These are phyloP conservation scores for Ispidina picta DNA, from an alignment of 2,797 vertebrate species.

Conservation along the genomic window DNA sequence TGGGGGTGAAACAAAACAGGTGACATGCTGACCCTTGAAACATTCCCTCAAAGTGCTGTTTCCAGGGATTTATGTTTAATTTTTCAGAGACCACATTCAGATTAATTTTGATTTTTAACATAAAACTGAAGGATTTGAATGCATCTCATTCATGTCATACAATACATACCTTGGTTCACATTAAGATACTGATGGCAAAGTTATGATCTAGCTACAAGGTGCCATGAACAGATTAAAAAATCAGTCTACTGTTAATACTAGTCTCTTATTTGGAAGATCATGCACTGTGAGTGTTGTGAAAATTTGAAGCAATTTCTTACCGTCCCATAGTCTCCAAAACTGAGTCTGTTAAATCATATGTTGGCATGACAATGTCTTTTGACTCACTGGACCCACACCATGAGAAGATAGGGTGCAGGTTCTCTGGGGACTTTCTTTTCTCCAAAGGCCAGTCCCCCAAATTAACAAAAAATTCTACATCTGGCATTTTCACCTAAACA, in stretches of 20 bases:
- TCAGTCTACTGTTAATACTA: background rate
- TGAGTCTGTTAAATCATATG: constrained; percentile 96
- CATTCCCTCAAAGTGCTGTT: background rate
- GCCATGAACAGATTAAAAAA: background rate
- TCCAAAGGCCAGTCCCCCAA: constrained; percentile 97
- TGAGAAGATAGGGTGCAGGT: constrained; percentile 92
- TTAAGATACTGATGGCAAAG: background rate
- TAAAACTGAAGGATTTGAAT: background rate
- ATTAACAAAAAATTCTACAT: constrained; percentile 97
- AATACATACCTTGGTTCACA: background rate
- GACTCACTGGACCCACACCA: constrained; percentile 98
- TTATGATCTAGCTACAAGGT: background rate
- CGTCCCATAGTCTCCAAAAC: constrained; percentile 97
- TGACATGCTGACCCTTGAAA: background rate
- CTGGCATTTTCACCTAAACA: constrained; percentile 89
- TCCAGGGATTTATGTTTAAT: background rate
- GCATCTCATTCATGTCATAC: background rate
- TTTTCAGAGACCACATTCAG: background rate
- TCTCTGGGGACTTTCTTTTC: constrained; percentile 84
- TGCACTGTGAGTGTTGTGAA: background rate
- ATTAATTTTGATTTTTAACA: background rate
- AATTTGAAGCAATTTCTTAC: constrained; percentile 74
- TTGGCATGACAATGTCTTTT: constrained; percentile 96
- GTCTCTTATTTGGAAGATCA: background rate
- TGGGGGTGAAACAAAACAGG: background rate